Conservation (phyloP, 2,888 invertebrate species). For the Piscicola geometra region DNA sequence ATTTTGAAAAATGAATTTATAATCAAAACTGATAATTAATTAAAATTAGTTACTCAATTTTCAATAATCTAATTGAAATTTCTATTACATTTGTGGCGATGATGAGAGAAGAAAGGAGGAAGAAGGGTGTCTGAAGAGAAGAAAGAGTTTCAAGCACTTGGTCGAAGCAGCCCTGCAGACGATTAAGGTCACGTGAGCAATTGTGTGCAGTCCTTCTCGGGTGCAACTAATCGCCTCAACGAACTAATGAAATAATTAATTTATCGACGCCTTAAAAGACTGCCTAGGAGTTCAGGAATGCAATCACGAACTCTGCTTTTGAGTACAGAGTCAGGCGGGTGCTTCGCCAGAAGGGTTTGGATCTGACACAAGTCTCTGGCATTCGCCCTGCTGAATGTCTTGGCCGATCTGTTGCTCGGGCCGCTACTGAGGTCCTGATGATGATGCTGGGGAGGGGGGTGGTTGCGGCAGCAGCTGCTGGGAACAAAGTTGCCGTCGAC, state of each 20-base stretch:
- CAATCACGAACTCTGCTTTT: neutral
- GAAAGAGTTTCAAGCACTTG: neutral
- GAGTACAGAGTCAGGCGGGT: neutral
- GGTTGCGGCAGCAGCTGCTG: slow-evolving; percentile 34
- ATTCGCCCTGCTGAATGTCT: slow-evolving; percentile 5
- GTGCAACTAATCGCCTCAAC: too few relatives aligned
- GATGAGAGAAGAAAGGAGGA: neutral
- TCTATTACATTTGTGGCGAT: neutral
- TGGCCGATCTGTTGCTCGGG: neutral
- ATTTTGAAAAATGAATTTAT: too few relatives aligned
- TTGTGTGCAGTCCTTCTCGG: too few relatives aligned
- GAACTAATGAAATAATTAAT: too few relatives aligned
- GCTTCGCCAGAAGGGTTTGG: neutral
- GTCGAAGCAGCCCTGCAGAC: neutral
- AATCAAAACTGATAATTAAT: too few relatives aligned
- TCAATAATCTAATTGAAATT: neutral
- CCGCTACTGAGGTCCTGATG: neutral
- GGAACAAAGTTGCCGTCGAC: slow-evolving; percentile 35
- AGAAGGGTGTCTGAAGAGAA: neutral
- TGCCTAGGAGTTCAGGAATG: too few relatives aligned
- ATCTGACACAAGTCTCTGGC: slow-evolving; percentile 9
- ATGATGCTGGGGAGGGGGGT: neutral
- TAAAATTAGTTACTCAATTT: too few relatives aligned
- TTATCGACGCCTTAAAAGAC: too few relatives aligned
- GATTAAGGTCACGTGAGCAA: too few relatives aligned